Conservation (phyloP, 2,888 invertebrate species). For the Oligia strigilis region DNA sequence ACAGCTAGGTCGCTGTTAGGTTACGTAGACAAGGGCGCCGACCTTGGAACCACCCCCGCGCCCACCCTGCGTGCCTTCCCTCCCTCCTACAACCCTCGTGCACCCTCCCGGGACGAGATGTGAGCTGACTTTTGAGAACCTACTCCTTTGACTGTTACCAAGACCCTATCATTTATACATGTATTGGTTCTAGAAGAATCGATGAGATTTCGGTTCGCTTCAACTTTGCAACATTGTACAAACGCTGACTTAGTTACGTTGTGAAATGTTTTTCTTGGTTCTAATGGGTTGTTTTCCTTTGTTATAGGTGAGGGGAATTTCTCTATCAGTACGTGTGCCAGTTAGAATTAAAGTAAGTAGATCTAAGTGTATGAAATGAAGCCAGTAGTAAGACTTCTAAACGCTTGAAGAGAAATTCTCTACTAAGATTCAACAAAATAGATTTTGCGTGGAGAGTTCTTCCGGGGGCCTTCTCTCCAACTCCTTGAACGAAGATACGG, state of each 20-base stretch:
- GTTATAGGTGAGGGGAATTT: conserved; percentile 71
- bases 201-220: conserved; percentile 51
- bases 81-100: conserved; percentile 49
- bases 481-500: background rate
- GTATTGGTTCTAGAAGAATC: conserved; percentile 61
- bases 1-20: conserved; percentile 84
- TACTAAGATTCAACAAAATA: background rate
- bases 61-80: conserved; percentile 50
- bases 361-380: background rate
- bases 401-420: background rate
- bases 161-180: conserved; percentile 66
- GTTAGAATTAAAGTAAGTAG: conserved; percentile 41
- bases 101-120: conserved; percentile 78
- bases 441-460: background rate
- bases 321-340: conserved; percentile 20
- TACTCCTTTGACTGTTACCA: conserved; percentile 78
- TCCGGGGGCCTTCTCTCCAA: background rate
- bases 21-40: conserved; percentile 87
- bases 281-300: conserved; percentile 57
- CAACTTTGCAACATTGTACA: conserved; percentile 32
- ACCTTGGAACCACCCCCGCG: conserved; percentile 80
- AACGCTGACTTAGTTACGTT: conserved; percentile 28
- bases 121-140: conserved; percentile 85
- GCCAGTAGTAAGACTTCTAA: background rate
- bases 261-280: conserved; percentile 26